Conservation (phyloP, 2,797 vertebrate species). For the Phoeniculus purpureus region DNA sequence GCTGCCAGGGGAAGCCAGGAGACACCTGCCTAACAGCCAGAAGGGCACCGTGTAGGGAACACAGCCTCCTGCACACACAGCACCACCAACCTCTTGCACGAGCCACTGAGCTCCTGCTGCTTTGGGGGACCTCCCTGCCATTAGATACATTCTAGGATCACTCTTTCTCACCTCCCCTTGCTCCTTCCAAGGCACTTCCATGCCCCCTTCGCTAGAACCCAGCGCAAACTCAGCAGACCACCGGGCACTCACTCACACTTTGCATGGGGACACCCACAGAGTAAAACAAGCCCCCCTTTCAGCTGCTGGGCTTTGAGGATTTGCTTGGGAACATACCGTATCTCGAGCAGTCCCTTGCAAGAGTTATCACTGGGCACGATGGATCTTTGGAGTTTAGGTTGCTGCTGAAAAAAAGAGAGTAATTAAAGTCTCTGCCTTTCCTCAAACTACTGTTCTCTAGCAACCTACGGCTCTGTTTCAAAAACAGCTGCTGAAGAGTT, state of each 20-base stretch:
- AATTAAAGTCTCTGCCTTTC: neutral
- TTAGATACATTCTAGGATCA: neutral
- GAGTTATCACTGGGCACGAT: conserved; percentile 63
- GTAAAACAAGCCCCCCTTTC: neutral
- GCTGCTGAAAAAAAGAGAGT: conserved; percentile 33
- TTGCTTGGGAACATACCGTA: conserved; percentile 68
- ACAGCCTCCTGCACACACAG: neutral
- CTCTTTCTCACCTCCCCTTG: neutral
- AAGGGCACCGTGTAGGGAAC: neutral
- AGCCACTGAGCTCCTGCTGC: accelerated
- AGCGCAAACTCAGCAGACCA: neutral
- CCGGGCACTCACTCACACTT: neutral
- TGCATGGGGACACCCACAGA: neutral
- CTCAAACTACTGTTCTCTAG: neutral
- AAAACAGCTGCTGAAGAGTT: neutral
- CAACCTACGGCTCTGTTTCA: neutral
- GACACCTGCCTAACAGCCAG: neutral
- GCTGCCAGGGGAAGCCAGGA: neutral
- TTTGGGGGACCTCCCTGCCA: neutral
- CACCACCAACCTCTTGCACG: neutral
- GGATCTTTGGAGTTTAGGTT: conserved; percentile 61
- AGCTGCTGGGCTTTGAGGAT: neutral
- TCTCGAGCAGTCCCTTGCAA: conserved; percentile 68
- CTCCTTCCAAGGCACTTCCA: neutral
- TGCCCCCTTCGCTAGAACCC: neutral